Evolutionary conservation across 2,888 invertebrate genomes (phyloP), one percentile per base, ranked within the genome.

Genomic region (Ophion ellenae): DNA sequence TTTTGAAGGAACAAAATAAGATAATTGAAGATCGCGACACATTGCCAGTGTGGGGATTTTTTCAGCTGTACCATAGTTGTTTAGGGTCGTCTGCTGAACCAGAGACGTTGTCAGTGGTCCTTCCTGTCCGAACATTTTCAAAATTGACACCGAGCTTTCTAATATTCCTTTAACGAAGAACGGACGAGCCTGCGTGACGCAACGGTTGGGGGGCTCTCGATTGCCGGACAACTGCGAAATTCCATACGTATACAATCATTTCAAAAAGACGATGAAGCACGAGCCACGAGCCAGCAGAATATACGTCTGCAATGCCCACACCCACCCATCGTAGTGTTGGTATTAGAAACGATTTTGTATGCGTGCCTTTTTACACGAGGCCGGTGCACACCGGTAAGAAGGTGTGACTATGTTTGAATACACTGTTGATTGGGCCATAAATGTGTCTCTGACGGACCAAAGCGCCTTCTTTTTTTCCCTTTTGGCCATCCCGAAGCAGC

Each of bases 351-450:
- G 75, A 45, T 79, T 80, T 75, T 64, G 36, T 24, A 76, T 70
- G 76, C 53, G 59, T 40, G 84, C 66, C 70, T 91, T 89, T 90
- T 90, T 89, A 87, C 32, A 77, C 79, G 83, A 80, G 89, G 81
- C 83, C 81, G 67, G 79, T 79, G 79, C 75, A 47, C 69, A 53
- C 67, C 66, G 47, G 84, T 70, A 88, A 89, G 89, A 91, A 93
- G 93, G 93, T 93, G 93, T 91, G 94, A 93, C 93, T 91, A 90
- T 92, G 92, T 91, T 91, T 94, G 93, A 94, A 94, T 94, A 91
- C 93, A 90, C 90, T 91, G 93, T 92, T 94, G 94, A 94, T 94
- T 94, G 93, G 93, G 91, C 91, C 91, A 93, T 93, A 93, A 94
- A 94, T 91, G 93, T 92, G 93, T 93, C 92, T 93, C 91, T 91